Evolutionary conservation across 2,797 vertebrate species (phyloP), one percentile per base, ranked within the genome.

Genomic region (Florisuga fusca): DNA sequence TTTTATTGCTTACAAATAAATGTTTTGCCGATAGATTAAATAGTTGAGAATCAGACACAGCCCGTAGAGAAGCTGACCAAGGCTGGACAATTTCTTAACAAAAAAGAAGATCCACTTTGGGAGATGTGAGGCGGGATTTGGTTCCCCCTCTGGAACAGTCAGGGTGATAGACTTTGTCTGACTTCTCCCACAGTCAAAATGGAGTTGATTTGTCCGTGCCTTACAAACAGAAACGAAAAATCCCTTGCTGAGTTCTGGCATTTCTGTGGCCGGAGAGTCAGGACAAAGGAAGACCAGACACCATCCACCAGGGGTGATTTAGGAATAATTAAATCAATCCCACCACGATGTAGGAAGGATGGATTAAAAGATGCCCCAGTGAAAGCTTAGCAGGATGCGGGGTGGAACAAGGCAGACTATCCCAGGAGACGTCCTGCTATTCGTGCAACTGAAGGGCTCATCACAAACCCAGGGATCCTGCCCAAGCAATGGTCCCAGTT

Each of bases 311-410:
- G 79, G 85, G 74, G 74, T 76, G 93, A 93, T 94, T 94, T 94
- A 86, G 87, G 72, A 94, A 95, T 87, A 95, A 96, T 95, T 97
- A 96, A 94, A 92, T 95, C 87, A 95, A 92, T 93, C 92, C 86
- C 80, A 46, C 46, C 91, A 95, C 48, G 63, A 26, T 69, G 77
- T 69, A 92, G 80, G 80, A 95, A 94, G 74, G 82, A 67, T 96
- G 95, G 92, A 94, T 97, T 96, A 95, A 84, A 96, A 94, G 84
- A 89, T 53, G 63, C 31, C 82, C 53, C 59, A 89, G 91, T 84
- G 90, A 96, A 95, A 97, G 93, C 93, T 89, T 78, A 83, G 63
- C 34, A 27, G 82, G 72, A 48, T 73, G 62, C 10, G 1, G 86
- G 58, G 54, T 50, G 43, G 75, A 89, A 87, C 68, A 83, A 90